phyloP scores from a whole-genome alignment of 2,888 invertebrate genomes.

The Coenonympha arcania region DNA sequence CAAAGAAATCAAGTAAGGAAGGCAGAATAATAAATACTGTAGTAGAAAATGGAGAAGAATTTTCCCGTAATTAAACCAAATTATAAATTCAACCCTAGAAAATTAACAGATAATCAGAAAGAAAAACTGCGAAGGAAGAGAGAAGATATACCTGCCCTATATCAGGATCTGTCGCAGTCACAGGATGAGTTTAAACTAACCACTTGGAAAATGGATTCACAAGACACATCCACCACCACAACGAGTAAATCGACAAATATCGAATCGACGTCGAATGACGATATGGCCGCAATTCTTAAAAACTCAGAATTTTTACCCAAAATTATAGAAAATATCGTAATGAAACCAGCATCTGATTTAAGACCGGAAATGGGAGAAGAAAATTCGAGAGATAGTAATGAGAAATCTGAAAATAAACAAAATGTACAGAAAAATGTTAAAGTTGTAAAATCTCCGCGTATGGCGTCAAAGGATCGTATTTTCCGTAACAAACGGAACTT shows the following conservation, averaged over 20 bases:
- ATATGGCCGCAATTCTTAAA: too few species aligned
- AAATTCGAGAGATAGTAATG: not conserved
- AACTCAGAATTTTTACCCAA: conserved; percentile 53
- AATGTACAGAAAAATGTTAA: conserved; percentile 24
- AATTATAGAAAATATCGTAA: conserved; percentile 49
- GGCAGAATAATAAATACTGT: conserved; percentile 54
- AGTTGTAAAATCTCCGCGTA: conserved; percentile 48
- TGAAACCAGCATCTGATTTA: not conserved
- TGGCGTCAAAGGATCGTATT: conserved; percentile 61
- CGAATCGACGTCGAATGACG: too few species aligned
- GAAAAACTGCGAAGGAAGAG: too few species aligned
- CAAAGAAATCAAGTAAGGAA: conserved; percentile 45
- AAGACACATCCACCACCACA: too few species aligned
- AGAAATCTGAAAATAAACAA: conserved; percentile 14
- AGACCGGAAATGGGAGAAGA: not conserved
- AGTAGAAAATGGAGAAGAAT: conserved; percentile 74
- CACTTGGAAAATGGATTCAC: too few species aligned
- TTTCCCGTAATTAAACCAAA: too few species aligned
- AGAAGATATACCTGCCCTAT: too few species aligned
- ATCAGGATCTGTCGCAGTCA: too few species aligned
- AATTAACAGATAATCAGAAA: too few species aligned
- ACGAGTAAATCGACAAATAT: too few species aligned
- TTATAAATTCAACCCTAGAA: too few species aligned
- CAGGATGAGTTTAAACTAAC: too few species aligned
- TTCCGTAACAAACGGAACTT: conserved; percentile 53